Evolutionary conservation across 2,113 vertebrate genomes (phyloP), one percentile per base, ranked within the genome.

Genomic region (Cyanoliseus patagonus): DNA sequence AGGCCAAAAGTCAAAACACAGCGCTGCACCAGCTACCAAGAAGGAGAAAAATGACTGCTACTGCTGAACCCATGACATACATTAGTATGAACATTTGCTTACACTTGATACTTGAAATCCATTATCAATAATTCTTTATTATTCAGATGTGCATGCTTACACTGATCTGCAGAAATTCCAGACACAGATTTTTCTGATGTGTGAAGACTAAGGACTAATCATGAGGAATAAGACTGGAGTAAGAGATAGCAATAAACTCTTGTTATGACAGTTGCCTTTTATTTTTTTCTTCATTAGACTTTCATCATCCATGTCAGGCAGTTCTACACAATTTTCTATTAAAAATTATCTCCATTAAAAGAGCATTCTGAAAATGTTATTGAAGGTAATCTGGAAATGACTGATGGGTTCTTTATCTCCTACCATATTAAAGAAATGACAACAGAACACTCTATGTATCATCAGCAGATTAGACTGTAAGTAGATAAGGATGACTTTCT

Each of bases 401-500:
- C 25, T 94, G 72, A 96, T 75, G 69, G 57, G 66, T 74, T 73
- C 23, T 90, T 94, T 73, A 47, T 88, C 62, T 97, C 52, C 81
- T 61, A 89, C 33, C 66, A 83, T 76, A 96, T 96, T 96, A 96
- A 93, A 95, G 52, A 97, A 96, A 84, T 93, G 55, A 94, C 76
- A 96, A 41, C 78, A 94, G 86, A 95, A 91, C 68, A 78, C 10
- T 76, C 20, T 30, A 92, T 69, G 53, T 70, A 92, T 98, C 95
- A 97, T 74, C 78, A 90, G 74, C 18, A 95, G 90, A 94, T 96
- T 96, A 96, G 69, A 95, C 87, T 92, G 25, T 83, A 96, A 96
- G 42, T 90, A 97, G 93, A 97, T 96, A 97, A 92, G 61, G 81
- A 93, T 83, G 90, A 95, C 81, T 94, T 96, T 57, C 84, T 94